Evolutionary conservation across 2,113 vertebrate genomes (phyloP).

Genomic region (Cyanoramphus novaezelandiae): DNA sequence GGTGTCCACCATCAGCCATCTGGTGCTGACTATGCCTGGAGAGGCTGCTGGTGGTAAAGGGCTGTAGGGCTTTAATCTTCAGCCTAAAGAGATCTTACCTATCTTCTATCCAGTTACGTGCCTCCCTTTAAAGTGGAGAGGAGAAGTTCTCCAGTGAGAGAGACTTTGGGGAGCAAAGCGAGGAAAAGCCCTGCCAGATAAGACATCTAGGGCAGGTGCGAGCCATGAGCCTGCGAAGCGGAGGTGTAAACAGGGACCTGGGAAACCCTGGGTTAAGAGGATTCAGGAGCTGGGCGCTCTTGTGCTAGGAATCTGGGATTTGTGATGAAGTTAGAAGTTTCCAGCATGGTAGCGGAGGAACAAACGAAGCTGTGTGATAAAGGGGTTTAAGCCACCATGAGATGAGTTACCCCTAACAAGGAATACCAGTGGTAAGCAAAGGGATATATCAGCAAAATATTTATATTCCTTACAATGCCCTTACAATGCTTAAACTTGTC

Average conservation of each 20-base stretch:
- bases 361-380: not conserved
- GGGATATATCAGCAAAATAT: accelerated
- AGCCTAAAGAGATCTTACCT: not conserved
- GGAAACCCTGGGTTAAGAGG: not conserved
- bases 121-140: not conserved
- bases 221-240: not conserved
- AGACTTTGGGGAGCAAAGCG: not conserved
- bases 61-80: not conserved
- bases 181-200: not conserved
- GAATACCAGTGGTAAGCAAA: not conserved
- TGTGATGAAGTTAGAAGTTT: not conserved
- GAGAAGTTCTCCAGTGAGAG: not conserved
- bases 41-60: not conserved
- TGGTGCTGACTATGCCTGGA: not conserved
- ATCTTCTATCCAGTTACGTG: not conserved
- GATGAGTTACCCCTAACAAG: not conserved
- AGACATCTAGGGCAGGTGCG: not conserved
- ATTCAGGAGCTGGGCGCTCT: not conserved
- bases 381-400: not conserved
- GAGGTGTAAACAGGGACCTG: not conserved
- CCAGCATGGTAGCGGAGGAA: not conserved
- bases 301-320: not conserved
- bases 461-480: not conserved
- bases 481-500: not conserved
- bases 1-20: not conserved